Conservation (phyloP, 2,888 invertebrate species). For the Aporophyla lueneburgensis region DNA sequence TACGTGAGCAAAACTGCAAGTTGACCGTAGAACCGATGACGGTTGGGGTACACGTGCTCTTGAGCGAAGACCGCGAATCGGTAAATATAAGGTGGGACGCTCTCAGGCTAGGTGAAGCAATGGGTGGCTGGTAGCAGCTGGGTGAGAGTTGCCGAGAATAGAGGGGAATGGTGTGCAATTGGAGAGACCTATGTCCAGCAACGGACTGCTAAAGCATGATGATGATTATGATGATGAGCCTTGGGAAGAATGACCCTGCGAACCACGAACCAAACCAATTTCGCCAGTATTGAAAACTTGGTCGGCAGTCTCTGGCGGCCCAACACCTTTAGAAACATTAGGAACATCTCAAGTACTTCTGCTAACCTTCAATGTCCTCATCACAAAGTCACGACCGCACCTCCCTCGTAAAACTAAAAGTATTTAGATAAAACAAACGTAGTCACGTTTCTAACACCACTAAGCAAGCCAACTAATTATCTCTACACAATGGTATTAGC, state of each 20-base stretch:
- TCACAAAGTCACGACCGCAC: conserved; percentile 38
- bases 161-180: too few relatives aligned
- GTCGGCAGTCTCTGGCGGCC: not conserved
- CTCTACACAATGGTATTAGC: conserved; percentile 43
- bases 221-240: too few relatives aligned
- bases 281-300: not conserved
- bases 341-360: conserved; percentile 14
- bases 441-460: conserved; percentile 58
- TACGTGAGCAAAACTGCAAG: not conserved
- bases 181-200: too few relatives aligned
- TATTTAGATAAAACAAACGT: conserved; percentile 50
- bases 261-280: not conserved
- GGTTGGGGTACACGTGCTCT: too few relatives aligned
- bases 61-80: too few relatives aligned
- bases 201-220: too few relatives aligned
- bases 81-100: too few relatives aligned
- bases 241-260: not conserved
- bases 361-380: conserved; percentile 2
- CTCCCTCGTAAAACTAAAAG: conserved; percentile 41
- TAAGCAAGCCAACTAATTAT: conserved; percentile 43
- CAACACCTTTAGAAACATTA: not conserved
- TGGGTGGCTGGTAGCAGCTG: too few relatives aligned
- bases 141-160: too few relatives aligned
- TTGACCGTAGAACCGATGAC: too few relatives aligned
- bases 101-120: too few relatives aligned